A percentile compares a stretch with the other conserved stretches of the same genome.
Evolutionary conservation across 2,113 vertebrate genomes (phyloP).

Genomic region (Solenodon paradoxus): DNA sequence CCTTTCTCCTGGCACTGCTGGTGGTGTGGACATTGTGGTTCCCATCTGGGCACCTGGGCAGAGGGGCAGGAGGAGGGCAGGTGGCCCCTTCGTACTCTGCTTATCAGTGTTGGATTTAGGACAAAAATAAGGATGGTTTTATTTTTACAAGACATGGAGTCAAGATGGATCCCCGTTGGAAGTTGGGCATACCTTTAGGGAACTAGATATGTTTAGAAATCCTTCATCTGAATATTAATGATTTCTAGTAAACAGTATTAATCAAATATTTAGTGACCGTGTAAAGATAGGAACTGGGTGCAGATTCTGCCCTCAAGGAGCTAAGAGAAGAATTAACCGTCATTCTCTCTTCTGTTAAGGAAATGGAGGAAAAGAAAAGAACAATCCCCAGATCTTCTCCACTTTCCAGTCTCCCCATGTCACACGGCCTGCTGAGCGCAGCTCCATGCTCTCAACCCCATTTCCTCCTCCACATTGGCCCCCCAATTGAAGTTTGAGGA

Average conservation of each 20-base stretch:
- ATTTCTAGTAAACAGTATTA: background rate
- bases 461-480: background rate
- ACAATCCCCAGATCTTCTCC: background rate
- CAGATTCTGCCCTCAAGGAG: background rate
- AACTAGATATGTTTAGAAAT: background rate
- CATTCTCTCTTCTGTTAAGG: background rate
- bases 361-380: background rate
- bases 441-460: background rate
- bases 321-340: background rate
- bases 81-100: fast-evolving
- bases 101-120: background rate
- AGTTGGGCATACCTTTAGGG: background rate
- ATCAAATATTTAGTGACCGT: background rate
- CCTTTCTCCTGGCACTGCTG: background rate
- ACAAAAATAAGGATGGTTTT: background rate
- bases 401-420: fast-evolving
- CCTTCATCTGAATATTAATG: background rate
- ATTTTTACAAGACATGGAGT: background rate
- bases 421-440: background rate
- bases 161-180: background rate
- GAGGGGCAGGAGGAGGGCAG: background rate
- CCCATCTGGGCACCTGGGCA: background rate
- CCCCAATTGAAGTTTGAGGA: background rate
- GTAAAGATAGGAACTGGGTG: background rate
- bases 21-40: constrained; percentile 1